Base-by-base conservation (phyloP, 2,797 vertebrate genomes). In the Propithecus deckenii region DNA sequence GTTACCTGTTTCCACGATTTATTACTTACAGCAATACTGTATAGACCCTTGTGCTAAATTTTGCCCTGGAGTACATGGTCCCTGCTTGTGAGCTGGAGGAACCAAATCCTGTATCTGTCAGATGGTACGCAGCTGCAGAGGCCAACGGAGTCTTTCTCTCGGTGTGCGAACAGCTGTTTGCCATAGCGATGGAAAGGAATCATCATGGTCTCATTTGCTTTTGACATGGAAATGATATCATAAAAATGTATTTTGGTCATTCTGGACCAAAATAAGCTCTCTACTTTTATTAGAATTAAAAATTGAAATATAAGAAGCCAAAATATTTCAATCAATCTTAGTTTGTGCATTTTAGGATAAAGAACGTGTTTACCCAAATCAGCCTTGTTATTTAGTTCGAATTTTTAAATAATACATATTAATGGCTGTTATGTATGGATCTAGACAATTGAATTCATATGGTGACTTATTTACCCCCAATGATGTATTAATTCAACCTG, bases 201-300 rank as follows among this genome's bases (percentile, higher is more conserved):
- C 43, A 4, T n/a, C 22, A 55, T 55, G n/a, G 23, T 78, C 67
- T 63, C 48, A 20, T 69, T 88, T 17, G 17, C 59, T 63, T 83
- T 91, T 76, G 35, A 80, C 30, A 83, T 28, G 63, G 63, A 80
- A 91, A 74, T 75, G 71, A 89, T 71, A 32, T 20, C 4, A 30
- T 85, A 22, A 72, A 69, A 71, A 81, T 65, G 23, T 46, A 41
- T 50, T 76, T 94, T 92, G 50, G 25, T 79, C 69, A 76, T 95
- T 95, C 57, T 50, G 67, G 43, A 95, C 59, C 74, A 69, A 95
- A 71, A 78, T 8, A 89, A 48, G 41, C 74, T 91, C 76, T 95
- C 69, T 61, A 15, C 67, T 75, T 63, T 76, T 41, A 74, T 38
- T 65, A 80, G 90, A 96, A 59, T 30, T 15, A 86, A 5, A 61